phyloP scores from a whole-genome alignment of 2,888 invertebrate species.

The Tenthredo amoena region DNA sequence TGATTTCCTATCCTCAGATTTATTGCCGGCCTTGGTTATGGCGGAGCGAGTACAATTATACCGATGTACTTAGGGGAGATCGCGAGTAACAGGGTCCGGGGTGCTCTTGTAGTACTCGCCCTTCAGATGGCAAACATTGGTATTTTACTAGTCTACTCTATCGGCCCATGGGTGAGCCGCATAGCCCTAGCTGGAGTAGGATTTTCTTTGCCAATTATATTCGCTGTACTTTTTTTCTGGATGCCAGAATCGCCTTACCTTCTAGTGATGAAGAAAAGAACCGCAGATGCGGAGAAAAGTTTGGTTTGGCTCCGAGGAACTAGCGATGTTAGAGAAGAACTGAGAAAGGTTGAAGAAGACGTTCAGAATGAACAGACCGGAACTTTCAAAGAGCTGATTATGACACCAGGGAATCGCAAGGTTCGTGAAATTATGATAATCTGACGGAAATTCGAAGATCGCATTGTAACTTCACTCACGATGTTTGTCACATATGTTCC shows the following conservation, averaged over 20 bases:
- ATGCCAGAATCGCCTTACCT: constrained; percentile 62
- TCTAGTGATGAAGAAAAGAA: constrained; percentile 52
- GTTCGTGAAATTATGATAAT: neutral
- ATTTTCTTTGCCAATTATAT: constrained; percentile 27
- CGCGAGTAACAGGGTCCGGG: constrained; percentile 59
- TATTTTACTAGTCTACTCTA: constrained; percentile 45
- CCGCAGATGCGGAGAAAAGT: constrained; percentile 47
- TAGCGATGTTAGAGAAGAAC: constrained; percentile 27
- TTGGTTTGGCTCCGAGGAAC: constrained; percentile 56
- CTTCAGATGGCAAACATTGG: constrained; percentile 46
- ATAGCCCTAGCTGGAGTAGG: constrained; percentile 44
- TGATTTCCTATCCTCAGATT: constrained; percentile 50
- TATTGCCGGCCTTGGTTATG: constrained; percentile 57
- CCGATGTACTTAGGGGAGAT: constrained; percentile 62
- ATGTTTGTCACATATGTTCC: neutral
- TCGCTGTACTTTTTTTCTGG: constrained; percentile 55
- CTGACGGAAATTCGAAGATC: neutral
- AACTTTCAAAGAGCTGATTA: constrained; percentile 54
- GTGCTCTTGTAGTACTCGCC: constrained; percentile 53
- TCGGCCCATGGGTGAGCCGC: constrained; percentile 49
- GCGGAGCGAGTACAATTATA: constrained; percentile 49
- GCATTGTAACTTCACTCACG: neutral
- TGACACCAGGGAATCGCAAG: constrained; percentile 18
- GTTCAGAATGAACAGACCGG: constrained; percentile 44
- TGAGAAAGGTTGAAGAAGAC: constrained; percentile 48